Conservation (phyloP, 1,140 invertebrate species). For the Dinothrombium tinctorium region DNA sequence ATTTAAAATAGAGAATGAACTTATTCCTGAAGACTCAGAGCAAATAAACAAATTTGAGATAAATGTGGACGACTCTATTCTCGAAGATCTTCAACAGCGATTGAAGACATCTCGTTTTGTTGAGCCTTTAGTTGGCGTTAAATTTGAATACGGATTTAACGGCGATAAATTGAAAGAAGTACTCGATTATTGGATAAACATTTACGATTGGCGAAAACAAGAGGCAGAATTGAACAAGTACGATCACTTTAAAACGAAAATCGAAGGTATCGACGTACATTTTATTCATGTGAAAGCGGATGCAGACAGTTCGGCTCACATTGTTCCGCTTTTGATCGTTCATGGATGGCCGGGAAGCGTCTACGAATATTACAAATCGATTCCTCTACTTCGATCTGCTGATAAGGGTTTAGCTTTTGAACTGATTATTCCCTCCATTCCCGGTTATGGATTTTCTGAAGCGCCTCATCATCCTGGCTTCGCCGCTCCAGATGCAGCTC, state of each 20-base stretch:
- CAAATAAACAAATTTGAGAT: constrained; percentile 10
- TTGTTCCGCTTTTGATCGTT: constrained; percentile 3
- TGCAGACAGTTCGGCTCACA: constrained; percentile 5
- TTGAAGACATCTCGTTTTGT: constrained; percentile 5
- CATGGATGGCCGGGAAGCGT: constrained; percentile 75
- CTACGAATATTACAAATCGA: constrained; percentile 56
- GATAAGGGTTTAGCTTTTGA: constrained; percentile 42
- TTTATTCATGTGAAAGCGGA: constrained; percentile 24
- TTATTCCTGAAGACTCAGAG: constrained; percentile 5
- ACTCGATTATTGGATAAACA: constrained; percentile 43
- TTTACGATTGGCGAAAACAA: constrained; percentile 45
- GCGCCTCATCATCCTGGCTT: constrained; percentile 27
- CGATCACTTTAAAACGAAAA: constrained; percentile 20
- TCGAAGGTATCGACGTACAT: constrained; percentile 47
- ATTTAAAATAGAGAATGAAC: too few species aligned
- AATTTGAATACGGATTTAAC: constrained; percentile 54
- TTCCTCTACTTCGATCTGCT: constrained; percentile 33
- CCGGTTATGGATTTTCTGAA: constrained; percentile 62
- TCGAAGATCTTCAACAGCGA: constrained; percentile 11
- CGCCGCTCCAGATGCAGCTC: constrained; percentile 31
- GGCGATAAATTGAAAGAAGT: constrained; percentile 36
- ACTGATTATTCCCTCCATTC: constrained; percentile 49
- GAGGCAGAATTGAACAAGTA: constrained; percentile 32
- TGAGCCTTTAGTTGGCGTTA: constrained; percentile 31
- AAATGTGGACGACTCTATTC: constrained; percentile 6